A percentile compares a stretch with the other conserved stretches of the same genome.
phyloP scores from a whole-genome alignment of 2,797 vertebrate genomes.

The Staurois parvus region DNA sequence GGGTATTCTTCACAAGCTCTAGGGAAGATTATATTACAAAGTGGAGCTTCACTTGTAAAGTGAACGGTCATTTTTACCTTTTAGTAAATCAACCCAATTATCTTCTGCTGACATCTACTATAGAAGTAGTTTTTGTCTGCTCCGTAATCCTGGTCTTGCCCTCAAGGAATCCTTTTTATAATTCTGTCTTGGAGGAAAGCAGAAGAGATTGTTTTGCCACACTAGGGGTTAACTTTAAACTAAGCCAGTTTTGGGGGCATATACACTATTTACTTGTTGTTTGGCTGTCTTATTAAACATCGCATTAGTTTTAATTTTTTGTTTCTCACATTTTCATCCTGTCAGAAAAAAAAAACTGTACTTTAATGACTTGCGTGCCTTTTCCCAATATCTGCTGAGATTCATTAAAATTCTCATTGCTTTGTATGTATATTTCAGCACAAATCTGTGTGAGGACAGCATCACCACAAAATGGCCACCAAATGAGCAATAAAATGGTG shows the following conservation, averaged over 20 bases:
- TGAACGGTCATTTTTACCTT: too few relatives aligned
- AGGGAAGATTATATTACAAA: too few relatives aligned
- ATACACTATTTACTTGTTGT: neutral
- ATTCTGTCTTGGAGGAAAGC: neutral
- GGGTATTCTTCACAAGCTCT: too few relatives aligned
- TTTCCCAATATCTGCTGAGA: conserved; percentile 15
- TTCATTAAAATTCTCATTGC: conserved; percentile 22
- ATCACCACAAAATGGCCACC: conserved; percentile 36
- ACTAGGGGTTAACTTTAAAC: conserved; percentile 23
- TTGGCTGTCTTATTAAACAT: neutral
- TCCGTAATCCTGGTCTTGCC: neutral
- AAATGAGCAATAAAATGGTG: conserved; percentile 58
- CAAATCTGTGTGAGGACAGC: conserved; percentile 35
- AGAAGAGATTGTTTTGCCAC: conserved; percentile 1
- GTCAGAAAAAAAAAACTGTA: conserved; percentile 23
- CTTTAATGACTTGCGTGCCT: conserved; percentile 45
- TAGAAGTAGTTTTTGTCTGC: neutral
- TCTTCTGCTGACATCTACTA: neutral
- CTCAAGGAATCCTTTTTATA: neutral
- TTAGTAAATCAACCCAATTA: too few relatives aligned
- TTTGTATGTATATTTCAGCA: conserved; percentile 35
- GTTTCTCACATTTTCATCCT: conserved; percentile 17
- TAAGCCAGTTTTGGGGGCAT: neutral
- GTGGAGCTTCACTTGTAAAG: too few relatives aligned
- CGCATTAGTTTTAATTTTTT: conserved; percentile 15